These are phyloP conservation scores for Entomobrya multifasciata DNA, from an alignment of 2,888 invertebrate species.

Conservation along the genomic window DNA sequence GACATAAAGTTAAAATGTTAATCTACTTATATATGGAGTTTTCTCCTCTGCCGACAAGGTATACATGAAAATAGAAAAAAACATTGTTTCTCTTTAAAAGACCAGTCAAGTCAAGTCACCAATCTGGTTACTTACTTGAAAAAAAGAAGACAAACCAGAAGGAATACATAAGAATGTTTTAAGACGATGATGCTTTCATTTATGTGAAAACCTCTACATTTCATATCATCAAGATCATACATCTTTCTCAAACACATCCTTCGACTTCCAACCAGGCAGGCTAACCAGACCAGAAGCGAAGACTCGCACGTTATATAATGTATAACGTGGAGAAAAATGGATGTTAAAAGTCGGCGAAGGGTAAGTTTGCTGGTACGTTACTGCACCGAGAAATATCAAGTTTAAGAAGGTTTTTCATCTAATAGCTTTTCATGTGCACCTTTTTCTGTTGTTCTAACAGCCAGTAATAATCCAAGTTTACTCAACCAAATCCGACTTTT, in stretches of 20 bases:
- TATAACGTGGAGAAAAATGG: too few species aligned
- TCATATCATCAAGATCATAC: slow-evolving; percentile 56
- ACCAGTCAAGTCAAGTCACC: not conserved
- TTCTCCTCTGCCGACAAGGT: slow-evolving; percentile 8
- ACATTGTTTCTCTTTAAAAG: slow-evolving; percentile 5
- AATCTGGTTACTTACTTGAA: slow-evolving; percentile 4
- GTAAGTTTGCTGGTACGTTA: too few species aligned
- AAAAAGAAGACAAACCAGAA: not conserved
- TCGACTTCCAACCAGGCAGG: too few species aligned
- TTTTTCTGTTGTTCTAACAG: slow-evolving; percentile 9
- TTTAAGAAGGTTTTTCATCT: slow-evolving; percentile 43
- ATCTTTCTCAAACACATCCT: slow-evolving; percentile 14
- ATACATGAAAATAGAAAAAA: slow-evolving; percentile 1
- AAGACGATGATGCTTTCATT: slow-evolving; percentile 64
- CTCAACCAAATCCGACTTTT: slow-evolving; percentile 53
- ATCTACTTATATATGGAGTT: slow-evolving; percentile 12
- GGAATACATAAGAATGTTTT: slow-evolving; percentile 42
- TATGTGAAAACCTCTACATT: slow-evolving; percentile 51
- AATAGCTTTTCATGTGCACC: not conserved
- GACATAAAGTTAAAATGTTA: slow-evolving; percentile 27
- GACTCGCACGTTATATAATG: too few species aligned
- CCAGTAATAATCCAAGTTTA: slow-evolving; percentile 55
- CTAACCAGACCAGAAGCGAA: too few species aligned
- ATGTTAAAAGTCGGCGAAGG: too few species aligned
- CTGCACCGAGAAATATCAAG: slow-evolving; percentile 53